Conservation (phyloP, 2,797 vertebrate species). For the Pristis pectinata region DNA sequence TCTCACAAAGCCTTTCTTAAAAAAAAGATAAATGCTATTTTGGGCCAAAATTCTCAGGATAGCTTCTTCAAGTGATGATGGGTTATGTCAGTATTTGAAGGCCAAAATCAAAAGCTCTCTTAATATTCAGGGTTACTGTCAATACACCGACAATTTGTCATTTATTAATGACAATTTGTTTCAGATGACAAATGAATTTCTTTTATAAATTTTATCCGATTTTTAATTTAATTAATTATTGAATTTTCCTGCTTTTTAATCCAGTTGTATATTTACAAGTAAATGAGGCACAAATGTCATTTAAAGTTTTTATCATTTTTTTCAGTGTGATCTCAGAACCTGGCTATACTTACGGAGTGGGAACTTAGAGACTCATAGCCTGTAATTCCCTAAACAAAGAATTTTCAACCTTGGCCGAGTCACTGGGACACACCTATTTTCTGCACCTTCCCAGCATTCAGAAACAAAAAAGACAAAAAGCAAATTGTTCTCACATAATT, state of each 20-base stretch:
- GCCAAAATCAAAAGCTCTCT: conserved; percentile 2
- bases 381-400: neutral
- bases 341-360: neutral
- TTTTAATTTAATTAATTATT: neutral
- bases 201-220: neutral
- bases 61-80: neutral
- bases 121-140: conserved; percentile 2
- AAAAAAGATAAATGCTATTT: conserved; percentile 18
- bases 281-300: neutral
- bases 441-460: neutral
- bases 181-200: neutral
- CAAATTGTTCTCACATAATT: neutral
- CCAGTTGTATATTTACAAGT: neutral
- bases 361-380: neutral
- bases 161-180: neutral
- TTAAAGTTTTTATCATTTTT: neutral
- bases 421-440: neutral
- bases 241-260: neutral
- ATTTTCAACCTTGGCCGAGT: neutral
- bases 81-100: conserved; percentile 2
- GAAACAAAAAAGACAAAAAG: neutral
- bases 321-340: neutral
- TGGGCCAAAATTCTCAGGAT: conserved; percentile 31
- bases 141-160: neutral
- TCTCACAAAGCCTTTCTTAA: neutral